A percentile compares a stretch with the other conserved stretches of the same genome.
Evolutionary conservation across 2,797 vertebrate species (phyloP).

Genomic region (Limosa lapponica): DNA sequence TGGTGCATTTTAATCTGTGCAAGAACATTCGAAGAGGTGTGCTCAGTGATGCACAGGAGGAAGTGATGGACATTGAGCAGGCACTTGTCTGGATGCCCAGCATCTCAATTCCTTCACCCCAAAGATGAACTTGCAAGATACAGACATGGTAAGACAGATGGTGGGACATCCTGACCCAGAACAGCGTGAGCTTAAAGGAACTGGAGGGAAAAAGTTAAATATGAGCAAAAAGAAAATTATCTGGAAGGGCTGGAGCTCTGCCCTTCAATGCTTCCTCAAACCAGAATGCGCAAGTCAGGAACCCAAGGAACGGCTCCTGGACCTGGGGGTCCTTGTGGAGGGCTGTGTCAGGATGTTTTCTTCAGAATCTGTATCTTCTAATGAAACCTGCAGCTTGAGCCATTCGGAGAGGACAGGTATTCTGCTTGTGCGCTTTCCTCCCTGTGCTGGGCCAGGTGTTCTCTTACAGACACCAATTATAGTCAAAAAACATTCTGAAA

Average conservation of each 20-base stretch:
- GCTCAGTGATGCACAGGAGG: background rate
- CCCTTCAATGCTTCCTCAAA: background rate
- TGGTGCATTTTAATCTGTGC: background rate
- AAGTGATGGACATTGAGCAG: background rate
- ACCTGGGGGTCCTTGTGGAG: rapidly evolving
- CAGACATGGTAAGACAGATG: rapidly evolving
- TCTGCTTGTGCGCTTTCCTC: rapidly evolving
- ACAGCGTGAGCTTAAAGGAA: background rate
- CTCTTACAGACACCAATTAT: background rate
- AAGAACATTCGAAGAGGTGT: background rate
- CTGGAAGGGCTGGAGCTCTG: background rate
- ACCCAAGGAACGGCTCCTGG: background rate
- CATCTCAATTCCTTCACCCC: background rate
- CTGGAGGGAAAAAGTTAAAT: background rate
- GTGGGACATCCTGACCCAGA: background rate
- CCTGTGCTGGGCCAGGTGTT: background rate
- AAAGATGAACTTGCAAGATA: background rate
- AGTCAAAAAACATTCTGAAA: background rate
- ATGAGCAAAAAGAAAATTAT: background rate
- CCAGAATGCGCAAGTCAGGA: rapidly evolving
- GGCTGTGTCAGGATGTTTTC: background rate
- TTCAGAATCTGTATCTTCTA: background rate
- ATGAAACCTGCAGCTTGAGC: background rate
- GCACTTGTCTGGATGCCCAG: background rate
- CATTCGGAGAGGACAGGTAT: rapidly evolving